phyloP scores from a whole-genome alignment of 2,888 invertebrate genomes.

The Drosophila atripex region DNA sequence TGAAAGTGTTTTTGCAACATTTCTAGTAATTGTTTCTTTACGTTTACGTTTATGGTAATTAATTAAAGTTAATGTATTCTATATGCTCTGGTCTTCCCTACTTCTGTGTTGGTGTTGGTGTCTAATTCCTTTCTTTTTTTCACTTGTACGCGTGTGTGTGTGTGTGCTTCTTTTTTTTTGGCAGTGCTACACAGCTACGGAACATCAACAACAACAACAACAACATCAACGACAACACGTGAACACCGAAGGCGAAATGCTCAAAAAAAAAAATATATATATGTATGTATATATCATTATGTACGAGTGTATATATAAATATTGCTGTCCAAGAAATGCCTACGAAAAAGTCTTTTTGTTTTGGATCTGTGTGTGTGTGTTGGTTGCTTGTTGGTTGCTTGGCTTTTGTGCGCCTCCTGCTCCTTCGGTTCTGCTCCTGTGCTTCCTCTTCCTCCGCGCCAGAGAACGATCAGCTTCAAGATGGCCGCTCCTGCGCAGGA shows the following conservation, averaged over 20 bases:
- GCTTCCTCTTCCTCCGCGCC: conserved; percentile 38
- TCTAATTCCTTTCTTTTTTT: conserved; percentile 18
- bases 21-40: conserved; percentile 66
- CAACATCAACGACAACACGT: conserved; percentile 57
- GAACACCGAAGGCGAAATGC: conserved; percentile 67
- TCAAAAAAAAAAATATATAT: conserved; percentile 38
- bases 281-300: background rate
- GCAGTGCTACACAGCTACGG: conserved; percentile 54
- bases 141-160: too few species aligned
- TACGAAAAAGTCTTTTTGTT: conserved; percentile 81
- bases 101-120: conserved; percentile 19
- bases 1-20: conserved; percentile 77
- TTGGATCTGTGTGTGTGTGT: conserved; percentile 30
- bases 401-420: conserved; percentile 2
- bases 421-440: conserved; percentile 22
- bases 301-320: conserved; percentile 23
- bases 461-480: conserved; percentile 66
- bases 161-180: conserved; percentile 37
- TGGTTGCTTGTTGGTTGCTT: background rate
- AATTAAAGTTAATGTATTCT: conserved; percentile 54
- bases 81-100: conserved; percentile 42
- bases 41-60: conserved; percentile 39
- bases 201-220: conserved; percentile 53
- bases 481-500: conserved; percentile 72
- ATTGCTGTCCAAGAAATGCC: conserved; percentile 61